Evolutionary conservation across 37 sponge, comb jelly and placozoan genomes (phyloP), one percentile per base, ranked within the genome.

Genomic region (Crambe crambe): DNA sequence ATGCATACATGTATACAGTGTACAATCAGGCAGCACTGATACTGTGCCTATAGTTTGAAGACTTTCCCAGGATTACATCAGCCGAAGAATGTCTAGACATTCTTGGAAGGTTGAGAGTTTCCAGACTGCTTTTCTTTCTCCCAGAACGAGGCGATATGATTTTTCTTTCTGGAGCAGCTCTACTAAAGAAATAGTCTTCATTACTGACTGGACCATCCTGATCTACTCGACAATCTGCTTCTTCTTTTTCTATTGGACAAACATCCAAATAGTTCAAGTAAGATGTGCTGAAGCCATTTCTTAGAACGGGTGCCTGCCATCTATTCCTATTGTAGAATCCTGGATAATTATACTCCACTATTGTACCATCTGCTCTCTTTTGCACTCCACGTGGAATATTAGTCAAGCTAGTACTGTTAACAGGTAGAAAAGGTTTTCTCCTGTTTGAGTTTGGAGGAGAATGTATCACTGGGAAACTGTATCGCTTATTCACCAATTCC

Each of bases 331-430:
- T 42, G 56, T 22, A 18, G 27, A 18, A 73, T 2, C 61, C 40
- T 2, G 76, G 76, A 39, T 40, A 36, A 27, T 76, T 61, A 9
- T 37, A 8, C 42, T 76, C 76, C 38, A 76, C 21, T 34, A 76
- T 76, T 9, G 76, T 76, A 8, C 76, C 76, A 76, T 76, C 76
- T 23, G 42, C 61, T 76, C 76, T 76, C 56, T 40, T 58, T 61
- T 76, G 61, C 2, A 59, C 10, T 58, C 76, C 76, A 21, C 42
- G 26, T 20, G 35, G 66, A 31, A 30, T 31, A 30, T 31, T 65
- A 18, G 66, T 65, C 31, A 18, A 31, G 31, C 66, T 65, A 32
- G 34, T 65, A 31, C 34, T 65, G 51, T 47, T 47, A 15, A 6
- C 12, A 47, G 51, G 12, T 12, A 47, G 12, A 29, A 8, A 30